Conservation (phyloP, 2,888 invertebrate species). For the Drosophila stalkeri region DNA sequence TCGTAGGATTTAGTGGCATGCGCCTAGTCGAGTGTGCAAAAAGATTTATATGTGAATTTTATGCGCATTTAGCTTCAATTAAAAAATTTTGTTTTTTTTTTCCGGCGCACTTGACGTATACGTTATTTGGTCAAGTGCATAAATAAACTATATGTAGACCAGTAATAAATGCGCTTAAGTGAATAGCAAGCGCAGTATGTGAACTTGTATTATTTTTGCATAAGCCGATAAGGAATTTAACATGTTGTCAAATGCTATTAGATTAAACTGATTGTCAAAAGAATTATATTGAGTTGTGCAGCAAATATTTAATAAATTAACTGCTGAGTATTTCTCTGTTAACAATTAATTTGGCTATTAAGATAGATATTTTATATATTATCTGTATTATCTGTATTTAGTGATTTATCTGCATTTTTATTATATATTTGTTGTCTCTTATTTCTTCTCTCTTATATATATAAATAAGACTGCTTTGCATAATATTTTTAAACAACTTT, state of each 20-base stretch:
- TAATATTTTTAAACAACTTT: too few relatives aligned
- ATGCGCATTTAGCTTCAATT: constrained; percentile 29
- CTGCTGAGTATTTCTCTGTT: too few relatives aligned
- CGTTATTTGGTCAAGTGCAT: constrained; percentile 20
- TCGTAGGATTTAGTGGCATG: constrained; percentile 33
- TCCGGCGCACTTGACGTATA: constrained; percentile 47
- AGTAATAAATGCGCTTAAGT: neutral
- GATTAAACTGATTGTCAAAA: neutral
- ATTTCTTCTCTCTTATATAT: neutral
- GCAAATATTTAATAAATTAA: neutral
- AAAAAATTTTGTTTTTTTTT: constrained; percentile 16
- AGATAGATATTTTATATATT: too few relatives aligned
- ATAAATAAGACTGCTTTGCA: too few relatives aligned
- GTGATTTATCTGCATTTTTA: neutral
- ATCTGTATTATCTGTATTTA: neutral
- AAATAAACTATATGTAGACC: neutral
- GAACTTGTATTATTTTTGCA: neutral
- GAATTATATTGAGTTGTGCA: neutral
- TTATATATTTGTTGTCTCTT: too few relatives aligned
- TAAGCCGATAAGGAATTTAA: neutral
- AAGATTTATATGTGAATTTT: constrained; percentile 4
- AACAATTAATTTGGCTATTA: too few relatives aligned
- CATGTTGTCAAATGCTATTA: neutral
- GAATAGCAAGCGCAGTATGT: neutral
- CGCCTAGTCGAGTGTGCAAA: constrained; percentile 6